These are phyloP conservation scores for Rhinopomastus cyanomelas DNA, from an alignment of 2,113 vertebrate species.

Conservation along the genomic window DNA sequence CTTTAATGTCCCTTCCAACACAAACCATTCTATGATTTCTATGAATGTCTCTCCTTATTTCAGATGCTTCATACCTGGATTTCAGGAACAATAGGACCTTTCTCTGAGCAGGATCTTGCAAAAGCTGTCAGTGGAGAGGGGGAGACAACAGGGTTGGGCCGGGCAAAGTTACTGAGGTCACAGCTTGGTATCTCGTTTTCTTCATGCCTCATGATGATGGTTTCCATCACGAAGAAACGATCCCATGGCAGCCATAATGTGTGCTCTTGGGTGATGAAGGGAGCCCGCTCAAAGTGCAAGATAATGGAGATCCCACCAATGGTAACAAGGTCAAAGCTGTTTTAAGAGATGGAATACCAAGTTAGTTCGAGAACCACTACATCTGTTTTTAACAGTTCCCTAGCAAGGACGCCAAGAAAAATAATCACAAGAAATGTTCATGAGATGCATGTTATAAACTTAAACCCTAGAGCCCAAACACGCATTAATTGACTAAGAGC, in stretches of 20 bases:
- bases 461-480: not conserved
- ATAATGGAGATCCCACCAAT: slow-evolving; percentile 90
- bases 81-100: slow-evolving; percentile 90
- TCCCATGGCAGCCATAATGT: slow-evolving; percentile 97
- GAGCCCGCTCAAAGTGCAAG: slow-evolving; percentile 92
- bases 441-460: not conserved
- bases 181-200: slow-evolving; percentile 99
- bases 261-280: slow-evolving; percentile 97
- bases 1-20: not conserved
- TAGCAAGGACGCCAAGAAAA: not conserved
- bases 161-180: slow-evolving; percentile 93
- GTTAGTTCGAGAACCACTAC: not conserved
- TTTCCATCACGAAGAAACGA: slow-evolving; percentile 98
- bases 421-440: not conserved
- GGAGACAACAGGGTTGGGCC: slow-evolving; percentile 89
- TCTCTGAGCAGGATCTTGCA: slow-evolving; percentile 87
- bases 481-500: not conserved
- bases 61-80: slow-evolving; percentile 83
- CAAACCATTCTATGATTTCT: not conserved
- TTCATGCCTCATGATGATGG: slow-evolving; percentile 95
- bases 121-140: slow-evolving; percentile 92
- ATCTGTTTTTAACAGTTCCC: not conserved
- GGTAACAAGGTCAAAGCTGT: slow-evolving; percentile 95
- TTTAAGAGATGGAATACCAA: not conserved
- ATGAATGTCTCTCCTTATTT: not conserved